Evolutionary conservation across 2,113 vertebrate genomes (phyloP).

Genomic region (Rhabdomys dilectus): DNA sequence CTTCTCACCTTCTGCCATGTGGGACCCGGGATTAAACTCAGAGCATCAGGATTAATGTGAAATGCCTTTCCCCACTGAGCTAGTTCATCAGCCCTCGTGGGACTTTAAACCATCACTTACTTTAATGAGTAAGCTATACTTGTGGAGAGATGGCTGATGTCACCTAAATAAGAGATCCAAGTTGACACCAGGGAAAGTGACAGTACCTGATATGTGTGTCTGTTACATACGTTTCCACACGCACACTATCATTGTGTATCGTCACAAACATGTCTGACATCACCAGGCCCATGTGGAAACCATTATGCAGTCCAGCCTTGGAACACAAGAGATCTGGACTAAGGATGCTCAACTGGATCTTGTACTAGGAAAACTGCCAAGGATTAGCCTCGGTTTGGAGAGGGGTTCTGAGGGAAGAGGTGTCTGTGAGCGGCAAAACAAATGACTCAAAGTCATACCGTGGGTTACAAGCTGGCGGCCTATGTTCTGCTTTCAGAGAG

Average conservation of each 20-base stretch:
- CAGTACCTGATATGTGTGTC: neutral
- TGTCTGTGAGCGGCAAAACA: too few species aligned
- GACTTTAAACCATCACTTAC: neutral
- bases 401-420: too few species aligned
- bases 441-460: too few species aligned
- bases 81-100: neutral
- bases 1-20: neutral
- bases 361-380: neutral
- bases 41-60: neutral
- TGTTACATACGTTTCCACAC: too few species aligned
- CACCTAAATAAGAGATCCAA: neutral
- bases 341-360: neutral
- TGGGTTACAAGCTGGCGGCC: too few species aligned
- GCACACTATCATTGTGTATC: neutral
- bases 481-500: too few species aligned
- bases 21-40: neutral
- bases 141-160: neutral
- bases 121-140: neutral
- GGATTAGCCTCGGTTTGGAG: too few species aligned
- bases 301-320: neutral
- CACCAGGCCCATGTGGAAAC: neutral
- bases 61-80: neutral
- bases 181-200: neutral
- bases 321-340: neutral
- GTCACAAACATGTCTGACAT: neutral